phyloP scores from a whole-genome alignment of 2,888 invertebrate species.

The Pasiphila rectangulata region DNA sequence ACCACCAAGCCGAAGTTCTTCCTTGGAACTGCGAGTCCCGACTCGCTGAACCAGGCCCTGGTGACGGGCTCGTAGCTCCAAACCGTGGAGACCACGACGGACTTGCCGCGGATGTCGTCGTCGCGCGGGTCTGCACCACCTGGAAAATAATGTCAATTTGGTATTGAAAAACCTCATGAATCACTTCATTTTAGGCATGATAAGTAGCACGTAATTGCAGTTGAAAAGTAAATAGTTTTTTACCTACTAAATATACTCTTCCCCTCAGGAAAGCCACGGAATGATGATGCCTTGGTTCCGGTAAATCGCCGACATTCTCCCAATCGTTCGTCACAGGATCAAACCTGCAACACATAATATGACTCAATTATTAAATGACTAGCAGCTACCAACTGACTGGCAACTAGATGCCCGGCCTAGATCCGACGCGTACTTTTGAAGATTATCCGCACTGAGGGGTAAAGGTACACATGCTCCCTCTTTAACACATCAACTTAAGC shows the following conservation, averaged over 20 bases:
- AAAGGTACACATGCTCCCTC: too few species aligned
- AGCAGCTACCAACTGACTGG: too few species aligned
- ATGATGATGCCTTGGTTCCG: constrained; percentile 86
- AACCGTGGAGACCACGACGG: constrained; percentile 81
- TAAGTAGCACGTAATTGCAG: too few species aligned
- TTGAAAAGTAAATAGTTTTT: too few species aligned
- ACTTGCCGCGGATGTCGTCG: constrained; percentile 78
- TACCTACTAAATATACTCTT: constrained; percentile 85
- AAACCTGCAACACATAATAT: constrained; percentile 69
- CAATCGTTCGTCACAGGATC: constrained; percentile 82
- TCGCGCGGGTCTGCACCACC: constrained; percentile 85
- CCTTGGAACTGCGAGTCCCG: constrained; percentile 80
- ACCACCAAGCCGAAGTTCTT: constrained; percentile 87
- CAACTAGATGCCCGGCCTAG: too few species aligned
- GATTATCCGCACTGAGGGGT: too few species aligned
- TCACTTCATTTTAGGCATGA: too few species aligned
- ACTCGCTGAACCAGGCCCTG: constrained; percentile 83
- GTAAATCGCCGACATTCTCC: constrained; percentile 85
- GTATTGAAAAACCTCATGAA: too few species aligned
- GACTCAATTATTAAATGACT: too few species aligned
- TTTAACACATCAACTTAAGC: too few species aligned
- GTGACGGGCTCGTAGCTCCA: constrained; percentile 86
- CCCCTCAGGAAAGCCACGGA: constrained; percentile 83
- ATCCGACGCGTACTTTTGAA: too few species aligned
- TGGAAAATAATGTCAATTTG: too few species aligned